Base-by-base conservation (phyloP, 2,888 invertebrate species). In the Rhagonycha lutea region DNA sequence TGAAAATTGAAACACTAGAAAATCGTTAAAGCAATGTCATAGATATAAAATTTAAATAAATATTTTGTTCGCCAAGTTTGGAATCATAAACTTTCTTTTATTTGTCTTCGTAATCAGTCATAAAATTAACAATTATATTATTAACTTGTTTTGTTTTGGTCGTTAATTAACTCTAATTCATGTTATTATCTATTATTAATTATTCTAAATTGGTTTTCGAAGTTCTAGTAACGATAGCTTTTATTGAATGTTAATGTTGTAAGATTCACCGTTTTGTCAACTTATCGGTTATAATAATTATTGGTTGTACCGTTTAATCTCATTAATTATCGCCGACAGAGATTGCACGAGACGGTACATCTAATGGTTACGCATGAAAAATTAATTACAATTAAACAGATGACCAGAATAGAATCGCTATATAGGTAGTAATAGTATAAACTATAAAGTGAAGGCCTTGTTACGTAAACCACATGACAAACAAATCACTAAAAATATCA, bases 341-440 rank as follows among this genome's bases (percentile, higher is more conserved):
- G 67, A 72, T 72, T 72, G 63, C 61, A 23, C 26, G 14, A 72
- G 61, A 72, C 67, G 72, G 61, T 61, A 61, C n/a, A 47, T n/a
- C 47, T 67, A 72, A 68, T 61, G 61, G 61, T 18, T 68, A 68
- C 68, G 60, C 61, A 72, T 61, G 61, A 68, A 68, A 72, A 72
- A 61, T 68, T 68, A 72, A 72, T 72, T 72, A 72, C 67, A 61
- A 72, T 72, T 72, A 26, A 72, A 68, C 68, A 72, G 63, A 65
- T 26, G 63, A 65, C 63, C 63, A 65, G n/a, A 24, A 65, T 65
- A 65, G 63, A 65, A 65, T 65, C 24, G 24, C 26, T 24, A 8
- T 18, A 18, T 18, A 18, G 18, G 18, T 14, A 61, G 26, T 26
- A 47, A 2, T 47, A n/a, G 7, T 47, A 65, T 12, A 63, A 23